Base-by-base conservation (phyloP, 2,113 vertebrate species). In the Onychostruthus taczanowskii region DNA sequence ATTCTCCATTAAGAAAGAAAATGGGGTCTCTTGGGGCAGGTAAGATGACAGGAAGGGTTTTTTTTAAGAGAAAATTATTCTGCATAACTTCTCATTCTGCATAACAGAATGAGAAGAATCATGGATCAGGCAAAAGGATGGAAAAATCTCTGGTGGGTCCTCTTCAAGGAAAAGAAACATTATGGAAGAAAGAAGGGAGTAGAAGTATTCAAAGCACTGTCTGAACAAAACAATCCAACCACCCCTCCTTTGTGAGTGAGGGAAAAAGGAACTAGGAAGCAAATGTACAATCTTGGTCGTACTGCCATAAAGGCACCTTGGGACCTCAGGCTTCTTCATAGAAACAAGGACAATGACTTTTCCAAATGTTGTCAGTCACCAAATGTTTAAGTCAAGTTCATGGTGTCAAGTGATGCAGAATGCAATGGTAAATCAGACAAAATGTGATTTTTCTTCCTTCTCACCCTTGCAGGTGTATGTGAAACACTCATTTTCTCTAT, bases 1-100 rank as follows among this genome's bases (percentile, higher is more conserved):
- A 31, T 68, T 79, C 44, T 61, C 27, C 41, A 56, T 56, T 94
- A 73, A 72, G 44, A 75, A 81, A 63, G 16, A 75, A 92, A 92
- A 92, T 26, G 5, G 11, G 2, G 13, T 56, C 39, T 47, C 61
- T 39, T 35, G 58, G 24, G 24, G 9, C 46, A 70, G 26, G 41
- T 35, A 67, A 75, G 24, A 82, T 1, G 5, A 55, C 3, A 14
- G 28, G 7, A 43, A 67, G 26, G 7, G 4, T 6, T 4, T 30
- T 49, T 91, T 67, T 62, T 20, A 35, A 39, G 23, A 27, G 8
- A 18, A 76, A 83, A 88, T 61, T 56, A 3, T 72, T 68, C 53
- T 68, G 10, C 2, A 8, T 30, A 39, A 76, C 9, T 53, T 68
- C n/a, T n/a, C n/a, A n/a, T n/a, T n/a, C n/a, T n/a, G n/a, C n/a